phyloP scores from a whole-genome alignment of 2,888 invertebrate species.

The Caenorhabditis imperialis region DNA sequence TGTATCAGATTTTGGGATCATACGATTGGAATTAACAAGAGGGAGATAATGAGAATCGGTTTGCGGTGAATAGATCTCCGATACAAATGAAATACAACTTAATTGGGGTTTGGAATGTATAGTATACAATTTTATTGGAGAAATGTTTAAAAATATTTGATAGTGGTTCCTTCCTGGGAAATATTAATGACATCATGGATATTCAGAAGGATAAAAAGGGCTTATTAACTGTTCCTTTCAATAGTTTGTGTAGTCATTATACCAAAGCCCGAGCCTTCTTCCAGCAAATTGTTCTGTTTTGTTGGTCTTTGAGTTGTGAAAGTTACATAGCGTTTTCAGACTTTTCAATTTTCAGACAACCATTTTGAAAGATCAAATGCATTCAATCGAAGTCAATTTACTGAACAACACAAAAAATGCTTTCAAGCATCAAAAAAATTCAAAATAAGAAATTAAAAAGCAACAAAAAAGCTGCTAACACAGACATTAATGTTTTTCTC shows the following conservation, averaged over 20 bases:
- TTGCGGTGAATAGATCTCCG: conserved; percentile 10
- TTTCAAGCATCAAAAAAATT: conserved; percentile 4
- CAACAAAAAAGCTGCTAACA: conserved; percentile 16
- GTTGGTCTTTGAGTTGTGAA: too few species aligned
- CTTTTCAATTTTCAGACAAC: too few species aligned
- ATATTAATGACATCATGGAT: background rate
- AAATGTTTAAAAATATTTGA: too few species aligned
- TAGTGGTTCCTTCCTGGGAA: background rate
- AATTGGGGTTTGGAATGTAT: too few species aligned
- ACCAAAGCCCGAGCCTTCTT: too few species aligned
- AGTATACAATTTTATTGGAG: too few species aligned
- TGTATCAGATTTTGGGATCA: conserved; percentile 48
- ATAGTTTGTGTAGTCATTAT: too few species aligned
- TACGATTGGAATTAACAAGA: conserved; percentile 31
- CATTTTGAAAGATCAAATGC: too few species aligned
- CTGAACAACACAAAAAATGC: background rate
- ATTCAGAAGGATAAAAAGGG: too few species aligned
- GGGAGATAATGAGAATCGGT: conserved; percentile 6
- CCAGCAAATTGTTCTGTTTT: too few species aligned
- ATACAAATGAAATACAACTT: background rate
- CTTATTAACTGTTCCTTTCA: too few species aligned
- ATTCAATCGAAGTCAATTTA: background rate
- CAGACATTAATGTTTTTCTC: conserved; percentile 33
- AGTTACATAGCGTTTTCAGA: too few species aligned
- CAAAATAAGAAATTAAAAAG: background rate